These are phyloP conservation scores for Sylvia atricapilla DNA, from an alignment of 2,113 vertebrate species.

Conservation along the genomic window DNA sequence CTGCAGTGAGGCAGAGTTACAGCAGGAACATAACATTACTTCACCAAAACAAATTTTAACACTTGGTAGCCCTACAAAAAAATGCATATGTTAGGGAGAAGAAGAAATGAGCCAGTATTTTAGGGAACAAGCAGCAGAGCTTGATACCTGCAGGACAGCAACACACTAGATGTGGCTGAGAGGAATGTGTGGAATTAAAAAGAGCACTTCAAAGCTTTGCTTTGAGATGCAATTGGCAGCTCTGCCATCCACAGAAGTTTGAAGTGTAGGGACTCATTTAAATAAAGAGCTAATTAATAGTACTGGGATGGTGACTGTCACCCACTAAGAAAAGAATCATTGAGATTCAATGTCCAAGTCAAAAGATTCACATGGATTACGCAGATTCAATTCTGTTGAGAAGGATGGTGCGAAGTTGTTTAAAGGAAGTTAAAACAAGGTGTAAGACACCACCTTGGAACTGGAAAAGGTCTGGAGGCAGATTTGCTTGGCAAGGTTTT, in stretches of 20 bases:
- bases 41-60: neutral
- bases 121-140: neutral
- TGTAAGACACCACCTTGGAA: neutral
- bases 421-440: neutral
- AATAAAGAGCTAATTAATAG: constrained; percentile 6
- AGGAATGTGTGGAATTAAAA: neutral
- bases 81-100: neutral
- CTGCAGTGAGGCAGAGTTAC: neutral
- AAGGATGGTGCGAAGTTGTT: neutral
- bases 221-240: neutral
- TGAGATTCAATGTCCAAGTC: neutral
- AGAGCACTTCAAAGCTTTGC: neutral
- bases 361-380: neutral
- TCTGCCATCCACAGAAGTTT: neutral
- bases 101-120: neutral
- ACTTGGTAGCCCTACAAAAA: neutral
- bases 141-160: neutral
- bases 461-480: neutral
- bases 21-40: neutral
- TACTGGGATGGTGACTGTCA: neutral
- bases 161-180: neutral
- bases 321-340: neutral
- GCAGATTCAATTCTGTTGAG: neutral
- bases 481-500: neutral
- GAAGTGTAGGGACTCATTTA: neutral